Percentiles rank a stretch among this genome's conserved stretches.
These are phyloP conservation scores for Eulemur rubriventer DNA, from an alignment of 2,797 vertebrate genomes.

Conservation along the genomic window DNA sequence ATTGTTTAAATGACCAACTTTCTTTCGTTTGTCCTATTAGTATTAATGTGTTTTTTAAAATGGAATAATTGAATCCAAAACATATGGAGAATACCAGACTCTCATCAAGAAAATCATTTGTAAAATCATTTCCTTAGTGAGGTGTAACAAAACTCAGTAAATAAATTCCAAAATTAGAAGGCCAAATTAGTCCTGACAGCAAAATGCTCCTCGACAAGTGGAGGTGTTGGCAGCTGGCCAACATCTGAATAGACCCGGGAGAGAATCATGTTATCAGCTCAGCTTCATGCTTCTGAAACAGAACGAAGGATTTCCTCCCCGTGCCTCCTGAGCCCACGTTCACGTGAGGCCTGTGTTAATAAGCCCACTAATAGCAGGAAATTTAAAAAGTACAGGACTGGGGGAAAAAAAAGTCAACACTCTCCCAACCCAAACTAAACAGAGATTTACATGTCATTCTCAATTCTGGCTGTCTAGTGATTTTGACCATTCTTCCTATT, in stretches of 20 bases:
- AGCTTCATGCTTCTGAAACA: neutral
- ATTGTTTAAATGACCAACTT: neutral
- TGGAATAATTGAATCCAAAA: neutral
- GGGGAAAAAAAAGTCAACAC: neutral
- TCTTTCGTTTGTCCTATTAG: neutral
- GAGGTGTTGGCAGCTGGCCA: conserved; percentile 1
- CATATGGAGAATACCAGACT: neutral
- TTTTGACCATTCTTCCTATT: neutral
- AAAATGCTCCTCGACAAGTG: neutral
- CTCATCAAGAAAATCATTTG: neutral
- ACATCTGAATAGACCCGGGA: neutral
- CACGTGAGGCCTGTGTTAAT: neutral
- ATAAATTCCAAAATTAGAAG: conserved; percentile 30
- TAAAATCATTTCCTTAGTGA: neutral
- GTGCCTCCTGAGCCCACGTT: neutral
- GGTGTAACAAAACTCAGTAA: conserved; percentile 17
- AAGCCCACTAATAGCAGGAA: neutral
- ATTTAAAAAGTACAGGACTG: neutral
- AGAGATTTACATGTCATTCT: neutral
- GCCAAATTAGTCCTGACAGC: conserved; percentile 36
- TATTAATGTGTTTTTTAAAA: neutral
- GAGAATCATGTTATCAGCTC: neutral
- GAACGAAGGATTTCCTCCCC: neutral
- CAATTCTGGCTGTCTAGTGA: neutral
- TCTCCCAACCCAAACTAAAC: neutral